These are phyloP conservation scores for Rhagonycha lutea DNA, from an alignment of 2,888 invertebrate genomes.

Conservation along the genomic window DNA sequence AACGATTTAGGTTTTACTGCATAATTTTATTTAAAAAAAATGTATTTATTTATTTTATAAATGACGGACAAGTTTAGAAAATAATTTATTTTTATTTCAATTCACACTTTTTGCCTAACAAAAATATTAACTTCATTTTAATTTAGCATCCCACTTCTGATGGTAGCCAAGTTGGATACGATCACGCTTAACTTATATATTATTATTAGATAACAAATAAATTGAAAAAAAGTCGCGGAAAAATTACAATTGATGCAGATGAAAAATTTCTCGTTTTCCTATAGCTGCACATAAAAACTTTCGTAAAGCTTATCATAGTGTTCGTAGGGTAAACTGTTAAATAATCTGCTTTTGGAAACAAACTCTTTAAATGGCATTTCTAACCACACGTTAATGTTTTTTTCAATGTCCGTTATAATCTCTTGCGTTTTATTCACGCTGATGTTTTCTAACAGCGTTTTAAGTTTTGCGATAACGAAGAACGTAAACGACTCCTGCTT, in stretches of 20 bases:
- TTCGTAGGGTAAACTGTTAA: conserved; percentile 15
- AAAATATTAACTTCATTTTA: not conserved
- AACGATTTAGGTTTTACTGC: too few relatives aligned
- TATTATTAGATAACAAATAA: not conserved
- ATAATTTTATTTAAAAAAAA: too few relatives aligned
- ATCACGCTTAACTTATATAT: not conserved
- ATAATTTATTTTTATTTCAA: not conserved
- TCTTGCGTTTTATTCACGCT: not conserved
- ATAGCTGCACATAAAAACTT: conserved; percentile 20
- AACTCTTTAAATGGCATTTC: conserved; percentile 22
- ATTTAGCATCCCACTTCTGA: not conserved
- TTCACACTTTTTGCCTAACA: not conserved
- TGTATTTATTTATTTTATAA: too few relatives aligned
- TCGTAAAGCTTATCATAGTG: conserved; percentile 28
- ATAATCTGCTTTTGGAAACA: conserved; percentile 10
- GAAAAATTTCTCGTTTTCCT: not conserved
- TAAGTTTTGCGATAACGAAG: conserved; percentile 14
- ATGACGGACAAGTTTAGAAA: not conserved
- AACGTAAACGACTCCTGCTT: conserved; percentile 11
- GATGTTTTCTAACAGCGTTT: not conserved
- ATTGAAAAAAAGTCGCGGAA: not conserved
- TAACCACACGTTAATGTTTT: conserved; percentile 16
- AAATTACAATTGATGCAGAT: not conserved
- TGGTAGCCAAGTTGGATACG: not conserved
- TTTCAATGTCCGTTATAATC: not conserved